Conservation (phyloP, 2,888 invertebrate genomes). For the Galerucella nymphaeae region DNA sequence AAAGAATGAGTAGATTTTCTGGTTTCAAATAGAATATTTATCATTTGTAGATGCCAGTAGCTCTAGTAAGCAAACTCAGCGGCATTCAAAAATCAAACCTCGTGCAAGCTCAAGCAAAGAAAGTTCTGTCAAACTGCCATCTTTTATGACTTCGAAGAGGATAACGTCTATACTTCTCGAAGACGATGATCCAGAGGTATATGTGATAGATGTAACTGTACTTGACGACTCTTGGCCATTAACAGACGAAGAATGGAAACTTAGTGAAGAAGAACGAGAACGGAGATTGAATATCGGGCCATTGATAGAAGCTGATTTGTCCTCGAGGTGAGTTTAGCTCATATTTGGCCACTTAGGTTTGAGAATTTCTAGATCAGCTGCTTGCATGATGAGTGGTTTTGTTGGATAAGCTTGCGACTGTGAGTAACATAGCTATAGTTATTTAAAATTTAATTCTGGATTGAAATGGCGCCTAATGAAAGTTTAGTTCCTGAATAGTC, state of each 20-base stretch:
- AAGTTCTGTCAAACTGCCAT: not conserved
- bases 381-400: no score
- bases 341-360: not conserved
- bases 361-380: no score
- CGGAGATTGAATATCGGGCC: conserved; percentile 23
- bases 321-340: not conserved
- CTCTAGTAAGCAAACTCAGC: not conserved
- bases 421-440: no score
- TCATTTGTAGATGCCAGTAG: not conserved
- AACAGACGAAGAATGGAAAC: conserved; percentile 60
- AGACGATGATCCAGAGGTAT: conserved; percentile 12
- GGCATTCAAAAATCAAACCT: not conserved
- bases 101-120: not conserved
- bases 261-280: conserved; percentile 49
- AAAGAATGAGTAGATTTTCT: not conserved
- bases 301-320: not conserved
- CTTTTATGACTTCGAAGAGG: not conserved
- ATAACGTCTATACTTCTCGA: not conserved
- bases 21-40: not conserved
- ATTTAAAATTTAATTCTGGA: no score
- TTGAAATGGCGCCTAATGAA: no score
- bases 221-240: conserved; percentile 64
- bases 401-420: no score
- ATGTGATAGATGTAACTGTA: conserved; percentile 56
- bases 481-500: no score